Base-by-base conservation (phyloP, 2,797 vertebrate genomes). In the Phylloscopus collybita region DNA sequence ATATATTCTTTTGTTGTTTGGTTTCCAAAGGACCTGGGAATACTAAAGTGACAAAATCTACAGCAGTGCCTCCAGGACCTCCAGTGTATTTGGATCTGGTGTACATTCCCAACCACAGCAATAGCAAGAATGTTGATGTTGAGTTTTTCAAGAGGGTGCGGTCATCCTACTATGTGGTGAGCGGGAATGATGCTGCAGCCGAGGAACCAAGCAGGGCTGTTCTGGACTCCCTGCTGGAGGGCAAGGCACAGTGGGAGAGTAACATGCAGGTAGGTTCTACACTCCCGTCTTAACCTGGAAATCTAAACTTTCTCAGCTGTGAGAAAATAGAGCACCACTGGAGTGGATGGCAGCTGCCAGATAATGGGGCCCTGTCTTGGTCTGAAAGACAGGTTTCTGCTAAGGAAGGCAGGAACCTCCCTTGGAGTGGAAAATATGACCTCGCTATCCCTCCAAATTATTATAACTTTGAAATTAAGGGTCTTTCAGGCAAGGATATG, bases 61-160 rank as follows among this genome's bases (percentile, higher is more conserved):
- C 97, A 36, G 90, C 98, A 69, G 97, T 98, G 80, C 98, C 99
- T 86, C 99, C 97, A 36, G 99, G 99, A 81, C 99, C 99, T 72
- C 99, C 99, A 1, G 98, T 99, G 96, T 99, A 99, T 96, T 98
- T 99, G 98, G 99, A 99, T 97, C 98, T 99, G 97, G 99, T 99
- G 92, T 99, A 99, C 93, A 99, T 99, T 93, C 99, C 99, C 36
- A 99, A 99, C 97, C 99, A 99, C 97, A 99, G 99, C 98, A 99
- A 98, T 30, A 99, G 98, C 91, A 99, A 99, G 98, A 99, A 99
- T 40, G 99, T 99, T 5, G 98, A 99, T 40, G 98, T 98, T 34
- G 99, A 99, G 92, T 99, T 99, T 98, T 99, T 99, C 97, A 99
- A 99, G 97, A 98, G 98, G 75, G 98, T 99, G 90, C 97, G 99